These are phyloP conservation scores for Girardinichthys multiradiatus DNA, from an alignment of 2,113 vertebrate species.

Conservation along the genomic window DNA sequence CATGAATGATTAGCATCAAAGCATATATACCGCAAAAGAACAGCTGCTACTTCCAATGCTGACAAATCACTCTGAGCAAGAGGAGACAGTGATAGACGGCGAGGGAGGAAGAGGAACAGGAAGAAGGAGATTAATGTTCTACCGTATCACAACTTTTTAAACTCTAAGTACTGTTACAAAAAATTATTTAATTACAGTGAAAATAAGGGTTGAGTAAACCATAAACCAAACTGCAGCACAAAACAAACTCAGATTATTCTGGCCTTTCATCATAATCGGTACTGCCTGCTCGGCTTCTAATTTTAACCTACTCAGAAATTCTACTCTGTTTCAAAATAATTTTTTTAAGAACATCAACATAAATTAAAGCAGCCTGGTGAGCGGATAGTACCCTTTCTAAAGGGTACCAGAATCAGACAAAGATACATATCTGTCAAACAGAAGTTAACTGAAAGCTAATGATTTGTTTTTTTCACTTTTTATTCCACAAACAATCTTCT, in stretches of 20 bases:
- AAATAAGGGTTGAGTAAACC: slow-evolving; percentile 61
- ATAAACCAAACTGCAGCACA: slow-evolving; percentile 60
- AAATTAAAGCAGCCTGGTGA: slow-evolving; percentile 23
- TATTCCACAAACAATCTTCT: neutral
- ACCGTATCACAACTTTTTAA: slow-evolving; percentile 47
- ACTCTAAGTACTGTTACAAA: slow-evolving; percentile 48
- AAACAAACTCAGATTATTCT: slow-evolving; percentile 68
- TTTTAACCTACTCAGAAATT: slow-evolving; percentile 43
- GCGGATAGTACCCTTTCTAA: slow-evolving; percentile 15
- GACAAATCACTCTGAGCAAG: slow-evolving; percentile 68
- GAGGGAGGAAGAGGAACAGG: slow-evolving; percentile 24
- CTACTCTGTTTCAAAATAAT: slow-evolving; percentile 18
- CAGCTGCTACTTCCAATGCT: slow-evolving; percentile 74
- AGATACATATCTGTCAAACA: slow-evolving; percentile 31
- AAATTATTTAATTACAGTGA: slow-evolving; percentile 64
- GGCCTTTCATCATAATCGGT: slow-evolving; percentile 29
- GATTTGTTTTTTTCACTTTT: neutral
- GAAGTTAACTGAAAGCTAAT: slow-evolving; percentile 18
- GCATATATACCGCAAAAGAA: slow-evolving; percentile 73
- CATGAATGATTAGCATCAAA: slow-evolving; percentile 75
- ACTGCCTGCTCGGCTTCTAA: slow-evolving; percentile 36
- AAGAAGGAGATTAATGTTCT: slow-evolving; percentile 46
- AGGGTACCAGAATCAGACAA: slow-evolving; percentile 37
- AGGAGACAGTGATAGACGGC: slow-evolving; percentile 40
- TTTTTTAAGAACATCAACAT: slow-evolving; percentile 17